Percentiles rank a stretch among this genome's conserved stretches.
Evolutionary conservation across 2,113 vertebrate genomes (phyloP).

Genomic region (Callopanchax toddi): DNA sequence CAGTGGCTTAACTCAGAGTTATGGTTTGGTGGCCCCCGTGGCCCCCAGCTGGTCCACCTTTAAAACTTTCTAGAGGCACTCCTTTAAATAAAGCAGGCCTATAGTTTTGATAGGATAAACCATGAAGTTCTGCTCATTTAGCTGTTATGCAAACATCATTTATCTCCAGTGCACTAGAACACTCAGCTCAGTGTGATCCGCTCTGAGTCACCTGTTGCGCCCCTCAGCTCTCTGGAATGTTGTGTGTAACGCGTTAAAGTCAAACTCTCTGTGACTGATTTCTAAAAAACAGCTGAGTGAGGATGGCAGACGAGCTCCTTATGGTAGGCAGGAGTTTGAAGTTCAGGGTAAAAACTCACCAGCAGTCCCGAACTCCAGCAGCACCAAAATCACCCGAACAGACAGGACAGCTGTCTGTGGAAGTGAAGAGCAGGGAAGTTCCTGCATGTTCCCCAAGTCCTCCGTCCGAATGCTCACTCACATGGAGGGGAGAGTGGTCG

Average conservation of each 20-base stretch:
- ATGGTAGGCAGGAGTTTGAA: too few species aligned
- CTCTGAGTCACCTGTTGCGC: slow-evolving; percentile 70
- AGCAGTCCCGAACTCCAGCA: slow-evolving; percentile 37
- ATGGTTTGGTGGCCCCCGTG: too few species aligned
- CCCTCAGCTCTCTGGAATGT: slow-evolving; percentile 12
- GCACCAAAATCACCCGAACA: slow-evolving; percentile 1
- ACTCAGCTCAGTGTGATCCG: neutral
- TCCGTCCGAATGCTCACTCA: slow-evolving; percentile 20
- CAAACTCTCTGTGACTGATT: neutral
- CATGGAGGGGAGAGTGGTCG: neutral
- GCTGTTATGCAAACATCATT: neutral
- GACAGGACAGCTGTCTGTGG: slow-evolving; percentile 8
- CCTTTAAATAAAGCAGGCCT: too few species aligned
- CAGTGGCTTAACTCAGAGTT: too few species aligned
- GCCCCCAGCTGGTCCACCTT: too few species aligned
- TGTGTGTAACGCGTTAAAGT: slow-evolving; percentile 9
- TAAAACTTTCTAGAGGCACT: too few species aligned
- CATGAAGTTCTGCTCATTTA: too few species aligned
- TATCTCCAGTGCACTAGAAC: neutral
- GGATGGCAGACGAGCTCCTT: too few species aligned
- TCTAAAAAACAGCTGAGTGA: neutral
- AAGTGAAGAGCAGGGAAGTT: neutral
- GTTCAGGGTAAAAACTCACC: slow-evolving; percentile 48
- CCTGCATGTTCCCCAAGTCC: slow-evolving; percentile 44
- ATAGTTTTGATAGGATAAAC: too few species aligned